Base-by-base conservation (phyloP, 1,140 invertebrate species). In the Musca vetustissima region DNA sequence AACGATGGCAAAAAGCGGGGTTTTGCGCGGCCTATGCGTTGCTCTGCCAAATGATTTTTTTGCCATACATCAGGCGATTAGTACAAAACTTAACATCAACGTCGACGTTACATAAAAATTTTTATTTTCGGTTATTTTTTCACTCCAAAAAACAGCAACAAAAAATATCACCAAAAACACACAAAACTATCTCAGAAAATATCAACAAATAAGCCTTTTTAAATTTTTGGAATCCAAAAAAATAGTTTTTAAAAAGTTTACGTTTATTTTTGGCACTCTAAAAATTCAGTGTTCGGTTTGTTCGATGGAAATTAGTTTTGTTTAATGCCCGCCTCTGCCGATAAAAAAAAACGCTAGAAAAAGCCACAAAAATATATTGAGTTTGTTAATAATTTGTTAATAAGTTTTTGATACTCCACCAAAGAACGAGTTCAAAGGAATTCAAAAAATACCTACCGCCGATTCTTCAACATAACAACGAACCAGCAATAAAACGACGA, bases 81-180 rank as follows among this genome's bases (percentile, higher is more conserved):
- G 78, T 80, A 80, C 78, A 80, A 80, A 80, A 75, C 78, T 80
- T 80, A 76, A 80, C 78, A 80, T 80, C 78, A 80, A 80, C 78
- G 78, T 80, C 75, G 76, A 80, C 78, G 78, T 61, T 61, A 61
- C 57, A 61, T 80, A 80, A 78, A 80, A 80, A 80, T 80, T 80
- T 80, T 80, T 80, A 78, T 80, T 80, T 80, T 80, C 78, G 78
- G 78, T 78, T 80, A 80, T 80, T 80, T 80, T 61, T 61, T 61
- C 57, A 61, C 77, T 61, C 57, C 57, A 61, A 61, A 61, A n/a
- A 61, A 36, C 28, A 61, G n/a, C 9, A 36, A 55, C 55, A 59
- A 61, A 61, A n/a, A 57, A 36, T 43, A 43, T 43, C 36, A 61
- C 25, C n/a, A 61, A 36, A 43, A 48, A 55, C 25, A 67, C 48